Evolutionary conservation across 2,113 vertebrate genomes (phyloP).

Genomic region (Gadus chalcogrammus): DNA sequence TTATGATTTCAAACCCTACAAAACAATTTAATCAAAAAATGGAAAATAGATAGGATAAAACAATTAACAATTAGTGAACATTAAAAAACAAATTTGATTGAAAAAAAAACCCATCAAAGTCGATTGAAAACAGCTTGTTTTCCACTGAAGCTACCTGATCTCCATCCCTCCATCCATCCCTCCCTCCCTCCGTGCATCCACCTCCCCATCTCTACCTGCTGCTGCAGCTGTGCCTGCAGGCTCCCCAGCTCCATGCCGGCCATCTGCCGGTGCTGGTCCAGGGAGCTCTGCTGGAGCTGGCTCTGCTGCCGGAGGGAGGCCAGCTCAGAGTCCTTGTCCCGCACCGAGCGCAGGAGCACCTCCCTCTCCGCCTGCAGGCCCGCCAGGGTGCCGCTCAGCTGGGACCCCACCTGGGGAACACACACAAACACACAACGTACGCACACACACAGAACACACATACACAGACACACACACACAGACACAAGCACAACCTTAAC

Average conservation of each 20-base stretch:
- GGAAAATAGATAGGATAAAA: too few species aligned
- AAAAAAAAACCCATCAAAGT: too few species aligned
- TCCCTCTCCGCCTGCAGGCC: constrained; percentile 75
- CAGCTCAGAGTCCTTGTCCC: constrained; percentile 66
- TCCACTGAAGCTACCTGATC: too few species aligned
- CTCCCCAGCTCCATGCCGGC: constrained; percentile 60
- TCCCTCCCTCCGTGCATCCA: too few species aligned
- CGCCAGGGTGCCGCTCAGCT: constrained; percentile 62
- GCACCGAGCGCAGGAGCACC: constrained; percentile 43
- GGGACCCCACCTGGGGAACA: constrained; percentile 61
- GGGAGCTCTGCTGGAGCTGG: constrained; percentile 58
- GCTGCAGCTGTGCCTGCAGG: constrained; percentile 67
- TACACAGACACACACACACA: too few species aligned
- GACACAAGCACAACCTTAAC: not conserved
- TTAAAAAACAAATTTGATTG: too few species aligned
- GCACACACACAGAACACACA: too few species aligned
- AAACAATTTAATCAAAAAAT: too few species aligned
- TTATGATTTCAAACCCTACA: too few species aligned
- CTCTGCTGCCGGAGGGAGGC: constrained; percentile 63
- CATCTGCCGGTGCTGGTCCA: constrained; percentile 68
- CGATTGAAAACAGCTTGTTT: too few species aligned
- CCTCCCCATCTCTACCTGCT: constrained; percentile 59
- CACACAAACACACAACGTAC: not conserved
- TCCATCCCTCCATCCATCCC: too few species aligned
- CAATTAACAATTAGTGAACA: too few species aligned